These are phyloP conservation scores for Rhynchopsitta pachyrhyncha DNA, from an alignment of 2,113 vertebrate genomes.

Conservation along the genomic window DNA sequence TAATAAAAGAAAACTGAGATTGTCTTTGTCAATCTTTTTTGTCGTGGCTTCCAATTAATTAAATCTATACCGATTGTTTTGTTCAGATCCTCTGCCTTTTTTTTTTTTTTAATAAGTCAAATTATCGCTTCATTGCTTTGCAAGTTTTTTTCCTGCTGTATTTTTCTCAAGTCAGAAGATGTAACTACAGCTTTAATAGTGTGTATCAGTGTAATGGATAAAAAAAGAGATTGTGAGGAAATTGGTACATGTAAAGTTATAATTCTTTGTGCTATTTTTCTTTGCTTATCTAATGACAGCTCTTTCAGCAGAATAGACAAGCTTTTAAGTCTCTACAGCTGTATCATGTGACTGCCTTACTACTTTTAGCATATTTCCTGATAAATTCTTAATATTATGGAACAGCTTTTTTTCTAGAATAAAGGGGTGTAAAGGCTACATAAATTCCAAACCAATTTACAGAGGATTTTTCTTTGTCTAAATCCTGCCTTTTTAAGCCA, in stretches of 20 bases:
- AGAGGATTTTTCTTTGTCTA: slow-evolving; percentile 11
- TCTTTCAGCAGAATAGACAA: slow-evolving; percentile 36
- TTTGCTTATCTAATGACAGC: slow-evolving; percentile 65
- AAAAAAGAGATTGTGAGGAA: slow-evolving; percentile 54
- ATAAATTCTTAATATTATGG: slow-evolving; percentile 24
- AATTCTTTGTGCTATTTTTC: slow-evolving; percentile 61
- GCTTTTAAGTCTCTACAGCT: slow-evolving; percentile 53
- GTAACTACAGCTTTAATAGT: slow-evolving; percentile 64
- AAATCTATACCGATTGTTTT: slow-evolving; percentile 60
- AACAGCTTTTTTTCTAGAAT: slow-evolving; percentile 12
- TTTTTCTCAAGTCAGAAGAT: slow-evolving; percentile 47
- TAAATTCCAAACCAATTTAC: slow-evolving; percentile 26
- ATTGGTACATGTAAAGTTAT: slow-evolving; percentile 46
- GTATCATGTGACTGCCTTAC: slow-evolving; percentile 25
- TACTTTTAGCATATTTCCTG: slow-evolving; percentile 9
- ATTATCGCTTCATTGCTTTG: slow-evolving; percentile 27
- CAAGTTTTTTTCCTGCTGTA: not conserved
- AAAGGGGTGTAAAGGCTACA: not conserved
- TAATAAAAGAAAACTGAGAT: slow-evolving; percentile 46
- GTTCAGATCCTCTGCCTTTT: slow-evolving; percentile 8
- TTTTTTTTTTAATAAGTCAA: not conserved
- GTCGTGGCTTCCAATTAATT: slow-evolving; percentile 65
- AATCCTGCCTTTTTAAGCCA: not conserved
- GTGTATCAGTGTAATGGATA: slow-evolving; percentile 58
- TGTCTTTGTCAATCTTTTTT: slow-evolving; percentile 43